Base-by-base conservation (phyloP, 2,797 vertebrate species). In the Tenualosa thibaudeaui region DNA sequence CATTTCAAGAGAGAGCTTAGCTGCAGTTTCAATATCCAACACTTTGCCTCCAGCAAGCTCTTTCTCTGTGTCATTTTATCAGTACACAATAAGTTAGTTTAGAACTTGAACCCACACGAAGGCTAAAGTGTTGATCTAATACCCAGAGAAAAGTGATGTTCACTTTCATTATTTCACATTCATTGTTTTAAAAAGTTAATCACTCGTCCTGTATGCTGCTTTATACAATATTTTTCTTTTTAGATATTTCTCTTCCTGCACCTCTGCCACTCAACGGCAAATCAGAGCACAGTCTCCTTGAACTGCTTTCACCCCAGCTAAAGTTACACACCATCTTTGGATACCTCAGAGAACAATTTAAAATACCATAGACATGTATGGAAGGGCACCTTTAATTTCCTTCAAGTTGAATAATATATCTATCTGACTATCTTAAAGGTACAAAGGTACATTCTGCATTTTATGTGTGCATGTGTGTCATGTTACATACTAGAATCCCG, bases 1-100 rank as follows among this genome's bases (percentile, higher is more conserved):
- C 92, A 92, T 78, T 46, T 46, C 71, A 78, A 78, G 71, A 78
- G 71, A 78, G 37, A 78, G 71, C 71, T 78, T 78, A 78, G 37
- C 71, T 78, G 40, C 5, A 40, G 22, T 46, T 78, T 40, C 40
- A 78, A 46, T 78, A 78, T 78, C 37, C 43, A 78, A 43, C 37
- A 78, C 71, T 46, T 78, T 78, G 71, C 71, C 37, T 78, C 71
- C 37, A 78, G 71, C 71, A 3, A 78, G 40, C 71, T 46, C 71
- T 78, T 46, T 78, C 40, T 22, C 15, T 78, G 15, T 9, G 5
- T 12, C 17, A n/a, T 78, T 78, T 78, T 78, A 22, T 46, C 71
- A 43, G 71, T 6, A 78, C 43, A 78, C 71, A 78, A 46, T 78
- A 43, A 2, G 37, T 78, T n/a, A 17, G 40, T 78, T 78, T 7